phyloP scores from a whole-genome alignment of 2,113 vertebrate genomes.

The Pitta sordida region DNA sequence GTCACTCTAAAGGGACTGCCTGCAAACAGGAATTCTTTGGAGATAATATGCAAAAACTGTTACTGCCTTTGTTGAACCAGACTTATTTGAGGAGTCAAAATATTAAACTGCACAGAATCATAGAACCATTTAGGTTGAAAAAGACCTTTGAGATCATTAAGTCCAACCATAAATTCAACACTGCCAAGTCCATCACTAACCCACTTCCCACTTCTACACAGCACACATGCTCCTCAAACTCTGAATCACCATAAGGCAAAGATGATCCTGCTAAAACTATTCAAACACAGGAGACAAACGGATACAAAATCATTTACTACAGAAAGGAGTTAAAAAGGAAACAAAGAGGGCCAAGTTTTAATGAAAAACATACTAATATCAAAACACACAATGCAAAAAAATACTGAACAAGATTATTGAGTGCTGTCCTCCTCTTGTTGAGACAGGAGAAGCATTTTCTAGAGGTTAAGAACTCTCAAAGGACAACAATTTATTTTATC shows the following conservation, averaged over 20 bases:
- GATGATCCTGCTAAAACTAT: not conserved
- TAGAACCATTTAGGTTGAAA: not conserved
- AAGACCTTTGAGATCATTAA: not conserved
- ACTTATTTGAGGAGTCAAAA: not conserved
- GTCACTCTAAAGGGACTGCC: not conserved
- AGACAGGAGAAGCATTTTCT: not conserved
- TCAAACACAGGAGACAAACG: not conserved
- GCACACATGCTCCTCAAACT: not conserved
- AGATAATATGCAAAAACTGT: not conserved
- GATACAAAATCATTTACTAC: not conserved
- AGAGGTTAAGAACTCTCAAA: not conserved
- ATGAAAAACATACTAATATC: not conserved
- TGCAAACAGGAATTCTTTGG: not conserved
- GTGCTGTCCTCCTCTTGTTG: not conserved
- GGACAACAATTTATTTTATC: not conserved
- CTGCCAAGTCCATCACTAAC: not conserved
- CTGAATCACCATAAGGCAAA: not conserved
- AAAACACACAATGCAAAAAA: not conserved
- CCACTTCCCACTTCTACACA: accelerated
- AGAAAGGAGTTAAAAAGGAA: not conserved
- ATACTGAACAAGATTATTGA: not conserved
- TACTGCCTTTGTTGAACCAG: not conserved
- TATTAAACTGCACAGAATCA: not conserved
- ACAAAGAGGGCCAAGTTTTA: not conserved
- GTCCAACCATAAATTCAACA: not conserved